These are phyloP conservation scores for Drosophila recens DNA, from an alignment of 2,888 invertebrate species.

Conservation along the genomic window DNA sequence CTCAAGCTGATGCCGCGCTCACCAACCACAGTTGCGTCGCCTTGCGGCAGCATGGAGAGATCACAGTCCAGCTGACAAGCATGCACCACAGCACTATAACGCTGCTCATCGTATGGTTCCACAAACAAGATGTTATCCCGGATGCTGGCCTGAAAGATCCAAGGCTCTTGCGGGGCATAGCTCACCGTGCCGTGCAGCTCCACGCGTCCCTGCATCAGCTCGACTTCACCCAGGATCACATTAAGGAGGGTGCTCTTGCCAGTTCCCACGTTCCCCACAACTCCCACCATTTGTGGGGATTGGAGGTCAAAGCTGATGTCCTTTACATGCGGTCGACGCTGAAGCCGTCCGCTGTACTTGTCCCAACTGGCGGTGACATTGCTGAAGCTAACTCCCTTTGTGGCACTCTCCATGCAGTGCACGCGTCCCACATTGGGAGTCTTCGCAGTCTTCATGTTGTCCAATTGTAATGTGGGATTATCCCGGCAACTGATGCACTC, in stretches of 20 bases:
- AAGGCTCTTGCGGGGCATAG: slow-evolving; percentile 93
- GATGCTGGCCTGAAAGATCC: slow-evolving; percentile 92
- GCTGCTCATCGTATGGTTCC: slow-evolving; percentile 87
- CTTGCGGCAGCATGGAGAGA: slow-evolving; percentile 87
- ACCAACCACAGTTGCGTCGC: slow-evolving; percentile 86
- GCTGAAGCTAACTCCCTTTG: slow-evolving; percentile 77
- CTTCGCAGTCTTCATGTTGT: slow-evolving; percentile 4
- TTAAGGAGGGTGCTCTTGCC: slow-evolving; percentile 91
- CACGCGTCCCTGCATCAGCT: slow-evolving; percentile 87
- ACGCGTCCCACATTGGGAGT: slow-evolving; percentile 37
- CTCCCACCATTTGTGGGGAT: slow-evolving; percentile 78
- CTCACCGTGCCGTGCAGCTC: slow-evolving; percentile 88
- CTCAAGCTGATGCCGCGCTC: slow-evolving; percentile 90
- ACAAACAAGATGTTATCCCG: slow-evolving; percentile 97
- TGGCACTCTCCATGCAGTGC: slow-evolving; percentile 48
- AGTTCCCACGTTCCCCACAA: slow-evolving; percentile 91
- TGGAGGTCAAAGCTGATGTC: slow-evolving; percentile 84
- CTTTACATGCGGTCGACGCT: slow-evolving; percentile 51
- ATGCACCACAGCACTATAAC: slow-evolving; percentile 85
- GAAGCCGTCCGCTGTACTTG: slow-evolving; percentile 54
- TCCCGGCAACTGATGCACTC: slow-evolving; percentile 40
- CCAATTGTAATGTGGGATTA: slow-evolving; percentile 53
- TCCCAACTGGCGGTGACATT: slow-evolving; percentile 87
- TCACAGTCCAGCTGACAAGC: slow-evolving; percentile 88
- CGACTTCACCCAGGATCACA: slow-evolving; percentile 90